Base-by-base conservation (phyloP, 2,888 invertebrate genomes). In the Drosophila formosana region DNA sequence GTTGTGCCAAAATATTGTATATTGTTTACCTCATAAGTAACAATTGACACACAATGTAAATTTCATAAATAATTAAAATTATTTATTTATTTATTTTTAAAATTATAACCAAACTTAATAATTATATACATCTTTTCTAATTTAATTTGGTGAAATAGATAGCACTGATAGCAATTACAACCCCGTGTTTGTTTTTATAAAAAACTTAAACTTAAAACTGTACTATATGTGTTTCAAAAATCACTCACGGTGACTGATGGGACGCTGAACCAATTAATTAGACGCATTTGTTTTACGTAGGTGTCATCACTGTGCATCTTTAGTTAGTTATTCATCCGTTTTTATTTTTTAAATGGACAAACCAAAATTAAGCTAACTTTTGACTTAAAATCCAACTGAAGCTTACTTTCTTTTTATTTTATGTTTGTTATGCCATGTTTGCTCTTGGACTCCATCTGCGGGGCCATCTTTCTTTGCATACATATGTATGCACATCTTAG, bases 261-360 rank as follows among this genome's bases (percentile, higher is more conserved):
- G 46, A 41, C 53, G 51, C 50, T 8, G 65, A 39, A 76, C 51
- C 61, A 77, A 80, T 86, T 88, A 83, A 83, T 83, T 88, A 75
- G 86, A 55, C 66, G 57, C 71, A 72, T 86, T 88, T 83, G 78
- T 80, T 83, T 88, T 62, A 58, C 65, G 52, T 25, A 49, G 57
- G 74, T 60, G 34, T 61, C 58, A 34, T 55, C 58, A 55, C 34
- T 55, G 65, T 52, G 39, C 49, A 45, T 63, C 58, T 64, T 75
- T 86, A 88, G 80, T 83, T 86, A 82, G 80, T 69, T 80, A 86
- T 83, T 86, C 83, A 88, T 82, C 74, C 77, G 72, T 55, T 69
- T 71, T 82, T 66, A n/a, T n/a, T n/a, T n/a, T n/a, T n/a, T 45
- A 13, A 58, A 67, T 34, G 53, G 60, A 41, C 51, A 34, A 68